Evolutionary conservation across 2,888 invertebrate genomes (phyloP).

Genomic region (Tipula lateralis): DNA sequence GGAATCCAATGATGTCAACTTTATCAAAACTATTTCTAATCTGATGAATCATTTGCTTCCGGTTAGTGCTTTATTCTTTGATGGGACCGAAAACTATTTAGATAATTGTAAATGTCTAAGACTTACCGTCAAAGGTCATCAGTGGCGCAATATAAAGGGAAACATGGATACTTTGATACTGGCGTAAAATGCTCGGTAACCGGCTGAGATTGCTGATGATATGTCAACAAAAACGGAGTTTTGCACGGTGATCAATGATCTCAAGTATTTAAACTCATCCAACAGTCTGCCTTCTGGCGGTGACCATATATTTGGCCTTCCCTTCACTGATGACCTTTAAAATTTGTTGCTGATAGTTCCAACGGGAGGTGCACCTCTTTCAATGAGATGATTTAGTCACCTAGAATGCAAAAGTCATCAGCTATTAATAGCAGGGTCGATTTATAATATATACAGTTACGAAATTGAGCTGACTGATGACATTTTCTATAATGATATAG

Average conservation of each 20-base stretch:
- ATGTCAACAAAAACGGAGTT: neutral
- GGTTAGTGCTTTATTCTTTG: too few species aligned
- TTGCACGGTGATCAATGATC: neutral
- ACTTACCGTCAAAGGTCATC: too few species aligned
- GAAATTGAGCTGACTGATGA: neutral
- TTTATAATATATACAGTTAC: neutral
- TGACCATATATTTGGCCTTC: neutral
- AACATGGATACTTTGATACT: neutral
- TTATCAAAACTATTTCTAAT: too few species aligned
- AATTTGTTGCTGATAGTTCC: neutral
- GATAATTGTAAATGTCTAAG: too few species aligned
- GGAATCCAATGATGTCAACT: too few species aligned
- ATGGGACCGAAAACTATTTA: too few species aligned
- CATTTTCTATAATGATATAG: neutral
- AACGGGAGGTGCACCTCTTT: neutral
- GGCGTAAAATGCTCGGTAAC: neutral
- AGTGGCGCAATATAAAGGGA: neutral
- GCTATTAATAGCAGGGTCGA: too few species aligned
- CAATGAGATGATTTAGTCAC: neutral
- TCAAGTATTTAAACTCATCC: neutral
- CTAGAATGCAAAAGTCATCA: neutral
- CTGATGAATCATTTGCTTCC: too few species aligned
- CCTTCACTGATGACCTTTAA: neutral
- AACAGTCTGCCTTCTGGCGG: neutral
- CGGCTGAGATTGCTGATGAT: neutral